Evolutionary conservation across 2,113 vertebrate genomes (phyloP).

Genomic region (Callocephalon fimbriatum): DNA sequence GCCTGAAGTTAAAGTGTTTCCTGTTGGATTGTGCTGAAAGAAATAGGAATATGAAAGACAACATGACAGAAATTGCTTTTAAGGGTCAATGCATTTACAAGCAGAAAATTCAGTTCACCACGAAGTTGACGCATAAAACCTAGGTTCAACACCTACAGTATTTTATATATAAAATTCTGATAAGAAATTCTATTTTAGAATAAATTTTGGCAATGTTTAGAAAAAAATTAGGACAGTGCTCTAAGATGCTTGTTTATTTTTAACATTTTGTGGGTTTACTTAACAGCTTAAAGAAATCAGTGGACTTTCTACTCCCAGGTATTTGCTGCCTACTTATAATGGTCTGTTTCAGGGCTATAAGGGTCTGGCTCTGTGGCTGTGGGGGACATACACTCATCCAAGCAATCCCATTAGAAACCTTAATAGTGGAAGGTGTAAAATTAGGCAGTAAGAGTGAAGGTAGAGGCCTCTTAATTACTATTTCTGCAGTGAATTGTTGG

Average conservation of each 20-base stretch:
- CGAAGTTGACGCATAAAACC: not conserved
- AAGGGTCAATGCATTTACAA: slow-evolving; percentile 33
- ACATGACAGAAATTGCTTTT: slow-evolving; percentile 56
- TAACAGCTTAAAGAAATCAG: not conserved
- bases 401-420: not conserved
- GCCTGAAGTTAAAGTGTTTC: slow-evolving; percentile 53
- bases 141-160: not conserved
- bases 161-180: slow-evolving; percentile 1
- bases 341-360: not conserved
- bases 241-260: not conserved
- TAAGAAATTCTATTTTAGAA: slow-evolving; percentile 23
- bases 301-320: not conserved
- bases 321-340: not conserved
- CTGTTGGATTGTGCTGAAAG: slow-evolving; percentile 45
- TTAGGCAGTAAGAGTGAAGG: not conserved
- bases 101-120: slow-evolving; percentile 10
- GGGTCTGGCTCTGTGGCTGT: not conserved
- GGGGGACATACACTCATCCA: not conserved
- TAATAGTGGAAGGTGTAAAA: not conserved
- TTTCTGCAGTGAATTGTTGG: not conserved
- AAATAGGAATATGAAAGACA: slow-evolving; percentile 13
- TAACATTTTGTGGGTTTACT: not conserved
- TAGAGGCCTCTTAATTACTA: not conserved
- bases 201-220: not conserved
- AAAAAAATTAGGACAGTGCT: not conserved